Percentiles rank a stretch among this genome's conserved stretches.
Evolutionary conservation across 1,140 invertebrate genomes (phyloP).

Genomic region (Drosophila nebulosa): DNA sequence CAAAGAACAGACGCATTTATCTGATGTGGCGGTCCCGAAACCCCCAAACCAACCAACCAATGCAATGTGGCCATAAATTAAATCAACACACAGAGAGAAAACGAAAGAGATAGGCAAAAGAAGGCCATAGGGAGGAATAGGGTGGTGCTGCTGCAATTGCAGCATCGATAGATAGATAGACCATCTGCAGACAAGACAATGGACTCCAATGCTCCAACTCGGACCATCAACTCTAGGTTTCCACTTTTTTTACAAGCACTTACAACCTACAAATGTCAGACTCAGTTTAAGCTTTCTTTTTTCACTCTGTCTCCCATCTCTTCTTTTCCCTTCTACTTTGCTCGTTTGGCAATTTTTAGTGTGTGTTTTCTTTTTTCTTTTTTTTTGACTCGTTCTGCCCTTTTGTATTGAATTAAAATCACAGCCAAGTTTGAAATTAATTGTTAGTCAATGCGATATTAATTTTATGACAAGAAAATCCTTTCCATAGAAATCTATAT

Average conservation of each 20-base stretch:
- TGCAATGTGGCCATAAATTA: constrained; percentile 66
- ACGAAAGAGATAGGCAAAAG: not conserved
- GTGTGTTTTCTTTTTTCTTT: not conserved
- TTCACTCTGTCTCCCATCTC: not conserved
- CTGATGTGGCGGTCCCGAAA: constrained; percentile 45
- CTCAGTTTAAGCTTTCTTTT: constrained; percentile 11
- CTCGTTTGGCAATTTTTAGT: not conserved
- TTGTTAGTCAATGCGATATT: not conserved
- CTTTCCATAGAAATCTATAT: not conserved
- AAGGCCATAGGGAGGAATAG: not conserved
- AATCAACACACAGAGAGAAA: constrained; percentile 50
- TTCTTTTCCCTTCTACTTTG: not conserved
- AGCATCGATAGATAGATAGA: constrained; percentile 48
- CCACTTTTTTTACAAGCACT: constrained; percentile 16
- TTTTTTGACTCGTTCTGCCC: constrained; percentile 9
- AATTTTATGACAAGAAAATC: not conserved
- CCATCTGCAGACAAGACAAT: constrained; percentile 48
- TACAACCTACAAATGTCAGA: constrained; percentile 41
- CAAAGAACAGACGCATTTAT: constrained; percentile 72
- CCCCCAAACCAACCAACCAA: constrained; percentile 19
- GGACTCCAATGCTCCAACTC: constrained; percentile 19
- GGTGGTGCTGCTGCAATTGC: constrained; percentile 44
- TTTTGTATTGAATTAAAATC: constrained; percentile 42
- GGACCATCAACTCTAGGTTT: not conserved
- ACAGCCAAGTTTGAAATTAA: not conserved